Evolutionary conservation across 1,140 invertebrate species (phyloP).

Genomic region (Trachymyrmex septentrionalis): DNA sequence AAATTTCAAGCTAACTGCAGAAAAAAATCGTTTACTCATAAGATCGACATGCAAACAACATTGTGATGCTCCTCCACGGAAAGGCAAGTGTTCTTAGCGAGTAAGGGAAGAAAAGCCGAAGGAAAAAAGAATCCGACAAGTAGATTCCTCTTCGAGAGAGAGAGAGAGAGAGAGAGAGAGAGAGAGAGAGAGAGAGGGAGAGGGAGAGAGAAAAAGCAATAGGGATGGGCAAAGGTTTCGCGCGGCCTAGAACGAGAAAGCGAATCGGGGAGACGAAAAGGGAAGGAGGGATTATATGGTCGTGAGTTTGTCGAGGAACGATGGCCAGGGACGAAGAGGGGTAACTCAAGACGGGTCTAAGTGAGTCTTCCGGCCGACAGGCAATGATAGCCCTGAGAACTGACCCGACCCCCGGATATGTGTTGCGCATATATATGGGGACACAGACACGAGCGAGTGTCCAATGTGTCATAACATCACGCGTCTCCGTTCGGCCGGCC

Average conservation of each 20-base stretch:
- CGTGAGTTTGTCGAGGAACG: constrained; percentile 73
- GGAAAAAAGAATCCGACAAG: constrained; percentile 60
- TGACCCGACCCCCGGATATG: constrained; percentile 85
- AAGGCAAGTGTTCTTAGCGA: constrained; percentile 65
- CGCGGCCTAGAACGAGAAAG: constrained; percentile 47
- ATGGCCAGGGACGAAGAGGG: constrained; percentile 79
- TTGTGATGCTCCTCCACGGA: background rate
- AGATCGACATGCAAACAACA: constrained; percentile 14
- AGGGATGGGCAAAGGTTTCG: constrained; percentile 56
- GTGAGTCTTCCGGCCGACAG: constrained; percentile 86
- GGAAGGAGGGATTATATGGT: constrained; percentile 74
- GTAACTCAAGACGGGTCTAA: constrained; percentile 87
- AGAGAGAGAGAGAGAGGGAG: no score
- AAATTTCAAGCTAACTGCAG: background rate
- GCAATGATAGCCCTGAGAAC: constrained; percentile 87
- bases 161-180: constrained; percentile 47
- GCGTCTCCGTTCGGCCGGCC: constrained; percentile 51
- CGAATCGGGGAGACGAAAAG: constrained; percentile 63
- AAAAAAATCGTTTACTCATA: constrained; percentile 9
- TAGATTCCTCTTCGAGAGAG: constrained; percentile 61
- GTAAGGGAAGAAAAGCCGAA: constrained; percentile 32
- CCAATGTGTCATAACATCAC: constrained; percentile 74
- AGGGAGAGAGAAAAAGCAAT: constrained; percentile 42
- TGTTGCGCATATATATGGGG: constrained; percentile 82
- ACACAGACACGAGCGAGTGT: constrained; percentile 70